phyloP scores from a whole-genome alignment of 1,140 invertebrate species.

The Drosophila subobscura region DNA sequence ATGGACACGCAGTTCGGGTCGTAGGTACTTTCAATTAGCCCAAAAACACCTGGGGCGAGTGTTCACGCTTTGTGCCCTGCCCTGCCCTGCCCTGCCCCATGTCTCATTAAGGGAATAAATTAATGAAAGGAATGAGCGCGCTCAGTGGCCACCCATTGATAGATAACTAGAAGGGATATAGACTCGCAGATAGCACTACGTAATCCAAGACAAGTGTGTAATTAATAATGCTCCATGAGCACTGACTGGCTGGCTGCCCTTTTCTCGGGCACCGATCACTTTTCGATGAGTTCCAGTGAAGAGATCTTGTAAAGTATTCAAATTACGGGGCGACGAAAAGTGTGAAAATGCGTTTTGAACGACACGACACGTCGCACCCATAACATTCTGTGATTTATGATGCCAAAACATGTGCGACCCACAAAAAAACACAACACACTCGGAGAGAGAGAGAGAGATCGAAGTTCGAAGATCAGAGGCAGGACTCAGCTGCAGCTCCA shows the following conservation, averaged over 20 bases:
- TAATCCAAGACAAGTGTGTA: constrained; percentile 77
- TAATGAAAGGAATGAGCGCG: constrained; percentile 39
- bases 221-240: constrained; percentile 64
- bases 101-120: constrained; percentile 50
- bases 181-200: constrained; percentile 13
- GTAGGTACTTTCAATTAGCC: constrained; percentile 48
- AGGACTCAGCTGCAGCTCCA: constrained; percentile 15
- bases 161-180: constrained; percentile 45
- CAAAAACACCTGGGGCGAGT: constrained; percentile 36
- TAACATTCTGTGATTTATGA: constrained; percentile 80
- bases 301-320: constrained; percentile 75
- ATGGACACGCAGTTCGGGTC: constrained; percentile 11
- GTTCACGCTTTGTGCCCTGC: constrained; percentile 25
- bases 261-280: neutral
- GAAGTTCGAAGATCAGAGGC: constrained; percentile 8
- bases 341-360: constrained; percentile 78
- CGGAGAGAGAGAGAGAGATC: neutral
- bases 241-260: constrained; percentile 5
- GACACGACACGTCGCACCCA: constrained; percentile 66
- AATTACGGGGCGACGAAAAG: constrained; percentile 77
- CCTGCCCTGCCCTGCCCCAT: neutral
- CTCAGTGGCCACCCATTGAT: constrained; percentile 35
- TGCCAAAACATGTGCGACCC: constrained; percentile 82
- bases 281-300: constrained; percentile 62
- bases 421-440: constrained; percentile 45